Conservation (phyloP, 2,113 vertebrate genomes). For the Pangasianodon gigas region DNA sequence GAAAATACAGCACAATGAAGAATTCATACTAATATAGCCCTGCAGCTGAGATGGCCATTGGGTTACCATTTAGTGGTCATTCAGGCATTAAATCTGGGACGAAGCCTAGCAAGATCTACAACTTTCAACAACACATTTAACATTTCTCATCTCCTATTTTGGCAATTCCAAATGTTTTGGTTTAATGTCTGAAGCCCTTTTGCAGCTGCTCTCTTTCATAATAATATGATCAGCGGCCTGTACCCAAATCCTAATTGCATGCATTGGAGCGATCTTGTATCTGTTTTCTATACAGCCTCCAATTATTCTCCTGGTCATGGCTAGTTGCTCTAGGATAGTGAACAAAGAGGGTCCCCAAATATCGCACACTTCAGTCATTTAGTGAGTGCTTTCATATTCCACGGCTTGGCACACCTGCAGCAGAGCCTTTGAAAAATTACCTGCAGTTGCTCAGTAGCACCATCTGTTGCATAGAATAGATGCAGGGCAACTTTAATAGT, state of each 20-base stretch:
- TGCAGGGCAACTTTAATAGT: not conserved
- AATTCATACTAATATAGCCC: not conserved
- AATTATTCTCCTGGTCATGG: slow-evolving; percentile 20
- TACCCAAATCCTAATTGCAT: slow-evolving; percentile 21
- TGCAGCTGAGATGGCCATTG: not conserved
- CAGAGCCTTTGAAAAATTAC: slow-evolving; percentile 9
- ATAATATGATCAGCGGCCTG: slow-evolving; percentile 9
- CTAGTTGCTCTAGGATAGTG: slow-evolving; percentile 23
- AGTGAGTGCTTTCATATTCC: slow-evolving; percentile 3
- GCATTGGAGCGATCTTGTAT: slow-evolving; percentile 9
- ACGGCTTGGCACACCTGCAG: slow-evolving; percentile 13
- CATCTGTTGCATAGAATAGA: slow-evolving; percentile 22
- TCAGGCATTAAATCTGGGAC: not conserved
- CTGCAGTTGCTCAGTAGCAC: slow-evolving; percentile 3
- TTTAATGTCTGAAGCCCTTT: slow-evolving; percentile 3
- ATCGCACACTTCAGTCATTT: slow-evolving; percentile 2
- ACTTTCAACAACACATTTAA: not conserved
- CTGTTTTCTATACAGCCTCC: slow-evolving; percentile 14
- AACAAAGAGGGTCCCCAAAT: not conserved
- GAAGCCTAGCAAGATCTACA: not conserved
- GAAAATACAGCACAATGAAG: not conserved
- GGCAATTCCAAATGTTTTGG: not conserved
- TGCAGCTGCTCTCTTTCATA: slow-evolving; percentile 11
- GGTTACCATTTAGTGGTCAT: not conserved
- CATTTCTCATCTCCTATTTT: not conserved